Evolutionary conservation across 2,888 invertebrate genomes (phyloP).

Genomic region (Limnephilus rhombicus): DNA sequence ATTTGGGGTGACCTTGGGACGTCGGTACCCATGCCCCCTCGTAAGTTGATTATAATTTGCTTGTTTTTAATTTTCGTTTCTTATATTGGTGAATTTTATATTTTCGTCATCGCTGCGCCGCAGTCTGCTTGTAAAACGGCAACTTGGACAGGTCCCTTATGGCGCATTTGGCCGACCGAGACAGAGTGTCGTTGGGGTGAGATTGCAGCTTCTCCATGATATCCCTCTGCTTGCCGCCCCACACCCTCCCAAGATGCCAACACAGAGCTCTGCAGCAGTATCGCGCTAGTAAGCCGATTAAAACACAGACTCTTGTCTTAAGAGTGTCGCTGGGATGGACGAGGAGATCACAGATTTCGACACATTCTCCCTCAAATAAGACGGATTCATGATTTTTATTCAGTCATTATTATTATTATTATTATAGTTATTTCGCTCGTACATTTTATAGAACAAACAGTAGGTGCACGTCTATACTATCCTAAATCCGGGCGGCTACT

Average conservation of each 20-base stretch:
- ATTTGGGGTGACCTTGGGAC: too few relatives aligned
- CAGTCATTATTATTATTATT: too few relatives aligned
- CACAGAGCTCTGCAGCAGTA: slow-evolving; percentile 82
- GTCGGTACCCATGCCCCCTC: too few relatives aligned
- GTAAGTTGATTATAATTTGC: neutral
- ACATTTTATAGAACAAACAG: too few relatives aligned
- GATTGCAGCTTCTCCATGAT: slow-evolving; percentile 80
- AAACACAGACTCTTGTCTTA: slow-evolving; percentile 82
- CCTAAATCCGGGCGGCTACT: too few relatives aligned
- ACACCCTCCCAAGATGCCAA: slow-evolving; percentile 77
- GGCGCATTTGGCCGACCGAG: slow-evolving; percentile 79
- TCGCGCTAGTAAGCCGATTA: slow-evolving; percentile 84
- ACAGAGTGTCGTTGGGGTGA: slow-evolving; percentile 81
- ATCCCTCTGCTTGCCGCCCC: slow-evolving; percentile 80
- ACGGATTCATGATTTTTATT: too few relatives aligned
- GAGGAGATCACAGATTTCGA: slow-evolving; percentile 78
- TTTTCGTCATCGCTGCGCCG: slow-evolving; percentile 52
- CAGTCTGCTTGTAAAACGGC: slow-evolving; percentile 72
- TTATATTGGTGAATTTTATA: neutral
- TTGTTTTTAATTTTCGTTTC: neutral
- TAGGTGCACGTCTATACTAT: too few relatives aligned
- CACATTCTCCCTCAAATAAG: slow-evolving; percentile 76
- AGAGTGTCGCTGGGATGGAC: slow-evolving; percentile 79
- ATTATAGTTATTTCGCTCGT: too few relatives aligned
- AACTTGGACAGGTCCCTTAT: slow-evolving; percentile 78